Conservation (phyloP, 2,888 invertebrate genomes). For the Aradus depressus region DNA sequence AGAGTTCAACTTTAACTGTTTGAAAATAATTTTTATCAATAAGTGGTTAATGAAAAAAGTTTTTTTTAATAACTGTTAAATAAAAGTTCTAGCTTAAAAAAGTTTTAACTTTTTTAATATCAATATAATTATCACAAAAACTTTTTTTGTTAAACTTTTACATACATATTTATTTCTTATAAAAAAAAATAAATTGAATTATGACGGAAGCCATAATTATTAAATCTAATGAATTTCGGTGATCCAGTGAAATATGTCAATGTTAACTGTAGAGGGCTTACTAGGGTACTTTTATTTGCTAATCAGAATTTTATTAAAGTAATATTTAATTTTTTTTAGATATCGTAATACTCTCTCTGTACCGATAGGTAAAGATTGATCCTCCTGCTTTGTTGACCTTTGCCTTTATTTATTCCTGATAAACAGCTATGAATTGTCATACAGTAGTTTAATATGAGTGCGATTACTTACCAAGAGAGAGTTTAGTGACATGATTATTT, state of each 20-base stretch:
- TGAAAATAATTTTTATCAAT: constrained; percentile 1
- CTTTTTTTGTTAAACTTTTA: not conserved
- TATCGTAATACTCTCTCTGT: too few relatives aligned
- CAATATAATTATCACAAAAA: not conserved
- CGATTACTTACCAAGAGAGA: too few relatives aligned
- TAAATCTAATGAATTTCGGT: constrained; percentile 1
- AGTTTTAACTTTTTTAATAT: constrained; percentile 1
- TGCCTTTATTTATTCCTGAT: too few relatives aligned
- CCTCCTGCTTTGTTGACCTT: too few relatives aligned
- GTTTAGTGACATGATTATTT: too few relatives aligned
- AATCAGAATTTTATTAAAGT: too few relatives aligned
- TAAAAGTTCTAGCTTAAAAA: too few relatives aligned
- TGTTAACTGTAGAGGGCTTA: not conserved
- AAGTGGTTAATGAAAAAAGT: not conserved
- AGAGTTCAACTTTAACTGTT: too few relatives aligned
- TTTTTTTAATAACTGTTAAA: constrained; percentile 3
- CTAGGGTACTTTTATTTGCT: not conserved
- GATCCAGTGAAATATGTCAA: constrained; percentile 1
- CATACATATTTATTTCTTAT: not conserved
- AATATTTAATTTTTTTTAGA: too few relatives aligned
- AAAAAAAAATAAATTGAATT: not conserved
- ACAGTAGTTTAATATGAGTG: too few relatives aligned
- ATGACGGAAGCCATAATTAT: not conserved
- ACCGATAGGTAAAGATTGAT: too few relatives aligned
- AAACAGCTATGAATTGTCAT: too few relatives aligned